phyloP scores from a whole-genome alignment of 2,113 vertebrate species.

The Ascaphus truei region DNA sequence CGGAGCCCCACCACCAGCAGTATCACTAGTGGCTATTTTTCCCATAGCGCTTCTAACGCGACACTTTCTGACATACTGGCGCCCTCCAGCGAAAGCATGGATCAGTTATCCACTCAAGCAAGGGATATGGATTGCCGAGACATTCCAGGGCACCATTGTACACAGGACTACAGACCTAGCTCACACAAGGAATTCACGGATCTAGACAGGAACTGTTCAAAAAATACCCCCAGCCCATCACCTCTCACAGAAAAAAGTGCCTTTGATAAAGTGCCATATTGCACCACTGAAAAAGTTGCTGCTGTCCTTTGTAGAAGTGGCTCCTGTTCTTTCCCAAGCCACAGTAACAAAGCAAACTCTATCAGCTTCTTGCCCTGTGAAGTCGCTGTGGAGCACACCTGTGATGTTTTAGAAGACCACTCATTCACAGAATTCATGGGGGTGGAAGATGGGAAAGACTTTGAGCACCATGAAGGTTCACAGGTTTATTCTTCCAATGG shows the following conservation, averaged over 20 bases:
- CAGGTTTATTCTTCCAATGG: constrained; percentile 40
- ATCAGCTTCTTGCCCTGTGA: constrained; percentile 48
- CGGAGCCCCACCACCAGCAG: constrained; percentile 94
- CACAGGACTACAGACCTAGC: constrained; percentile 43
- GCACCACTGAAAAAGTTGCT: constrained; percentile 39
- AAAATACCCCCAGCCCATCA: constrained; percentile 37
- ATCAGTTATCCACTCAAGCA: constrained; percentile 68
- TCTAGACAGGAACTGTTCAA: constrained; percentile 50
- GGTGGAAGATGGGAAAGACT: constrained; percentile 74
- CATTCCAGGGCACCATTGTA: constrained; percentile 30
- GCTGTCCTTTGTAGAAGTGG: constrained; percentile 41
- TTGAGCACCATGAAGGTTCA: constrained; percentile 54
- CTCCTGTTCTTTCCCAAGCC: constrained; percentile 33
- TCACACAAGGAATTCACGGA: constrained; percentile 61
- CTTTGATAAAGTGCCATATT: constrained; percentile 57
- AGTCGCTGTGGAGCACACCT: constrained; percentile 57
- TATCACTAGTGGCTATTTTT: constrained; percentile 95
- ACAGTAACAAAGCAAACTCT: constrained; percentile 30
- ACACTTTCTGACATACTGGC: constrained; percentile 89
- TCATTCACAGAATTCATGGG: constrained; percentile 94
- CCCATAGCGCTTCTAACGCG: constrained; percentile 91
- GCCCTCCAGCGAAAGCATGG: constrained; percentile 84
- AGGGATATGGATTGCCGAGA: constrained; percentile 60
- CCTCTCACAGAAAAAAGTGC: constrained; percentile 66
- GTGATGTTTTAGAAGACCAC: constrained; percentile 60